Conservation (phyloP, 2,113 vertebrate species). For the Oceanodroma tethys region DNA sequence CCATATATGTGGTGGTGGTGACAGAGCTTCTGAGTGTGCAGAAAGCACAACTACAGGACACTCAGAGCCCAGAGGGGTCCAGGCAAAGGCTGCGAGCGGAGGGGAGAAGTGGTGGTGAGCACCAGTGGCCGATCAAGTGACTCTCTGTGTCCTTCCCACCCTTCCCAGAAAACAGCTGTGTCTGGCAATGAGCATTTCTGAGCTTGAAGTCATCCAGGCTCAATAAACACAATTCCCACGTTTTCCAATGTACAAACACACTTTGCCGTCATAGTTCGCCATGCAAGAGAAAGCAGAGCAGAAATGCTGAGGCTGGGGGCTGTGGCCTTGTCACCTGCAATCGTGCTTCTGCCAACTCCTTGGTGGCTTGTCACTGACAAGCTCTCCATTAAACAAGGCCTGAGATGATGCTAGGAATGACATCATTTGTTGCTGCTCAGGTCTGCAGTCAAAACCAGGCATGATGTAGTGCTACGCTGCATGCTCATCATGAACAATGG, state of each 20-base stretch:
- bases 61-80: neutral
- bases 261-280: neutral
- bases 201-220: neutral
- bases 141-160: neutral
- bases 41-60: neutral
- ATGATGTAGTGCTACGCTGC: neutral
- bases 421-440: neutral
- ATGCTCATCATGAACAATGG: neutral
- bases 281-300: neutral
- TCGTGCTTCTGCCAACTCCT: neutral
- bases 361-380: neutral
- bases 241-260: neutral
- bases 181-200: neutral
- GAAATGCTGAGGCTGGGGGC: neutral
- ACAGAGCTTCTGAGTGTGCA: neutral
- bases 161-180: neutral
- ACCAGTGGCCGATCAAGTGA: neutral
- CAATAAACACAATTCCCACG: neutral
- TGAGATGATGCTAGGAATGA: neutral
- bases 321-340: neutral
- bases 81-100: neutral
- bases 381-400: neutral
- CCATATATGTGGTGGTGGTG: neutral
- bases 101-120: neutral
- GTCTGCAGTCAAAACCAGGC: neutral